Evolutionary conservation across 2,797 vertebrate genomes (phyloP).

Genomic region (Galaxias olidus): DNA sequence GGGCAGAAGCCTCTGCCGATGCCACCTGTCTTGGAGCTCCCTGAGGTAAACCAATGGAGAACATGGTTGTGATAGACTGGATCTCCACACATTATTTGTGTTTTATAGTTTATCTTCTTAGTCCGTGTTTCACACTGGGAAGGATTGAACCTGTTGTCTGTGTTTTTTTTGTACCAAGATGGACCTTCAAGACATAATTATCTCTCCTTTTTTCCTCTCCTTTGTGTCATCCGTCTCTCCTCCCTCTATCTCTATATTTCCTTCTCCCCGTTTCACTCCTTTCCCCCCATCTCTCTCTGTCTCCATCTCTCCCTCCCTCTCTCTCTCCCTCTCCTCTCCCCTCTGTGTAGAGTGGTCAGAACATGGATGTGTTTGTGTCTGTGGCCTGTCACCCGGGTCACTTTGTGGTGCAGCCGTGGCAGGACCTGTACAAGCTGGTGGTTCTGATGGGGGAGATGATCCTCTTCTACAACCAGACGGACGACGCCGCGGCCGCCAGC

Average conservation of each 20-base stretch:
- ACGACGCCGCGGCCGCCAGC: constrained; percentile 49
- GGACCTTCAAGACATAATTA: neutral
- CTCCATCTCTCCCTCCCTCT: neutral
- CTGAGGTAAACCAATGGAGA: constrained; percentile 43
- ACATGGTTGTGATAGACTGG: neutral
- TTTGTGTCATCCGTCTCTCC: neutral
- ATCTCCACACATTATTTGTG: neutral
- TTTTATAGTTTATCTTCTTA: neutral
- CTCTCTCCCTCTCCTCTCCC: constrained; percentile 60
- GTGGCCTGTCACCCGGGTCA: constrained; percentile 92
- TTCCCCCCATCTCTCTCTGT: neutral
- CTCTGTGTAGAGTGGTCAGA: constrained; percentile 75
- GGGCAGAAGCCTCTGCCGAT: constrained; percentile 22
- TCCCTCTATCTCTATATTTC: neutral
- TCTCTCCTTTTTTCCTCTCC: neutral
- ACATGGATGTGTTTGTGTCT: constrained; percentile 87
- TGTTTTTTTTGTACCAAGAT: neutral
- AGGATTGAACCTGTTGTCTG: neutral
- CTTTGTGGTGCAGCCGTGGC: constrained; percentile 92
- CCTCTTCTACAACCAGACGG: constrained; percentile 84
- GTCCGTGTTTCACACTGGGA: neutral
- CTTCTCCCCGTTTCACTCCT: neutral
- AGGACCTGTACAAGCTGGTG: constrained; percentile 89
- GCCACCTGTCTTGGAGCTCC: constrained; percentile 63
- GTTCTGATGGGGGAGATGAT: constrained; percentile 95